Base-by-base conservation (phyloP, 2,888 invertebrate species). In the Mythimna pallens region DNA sequence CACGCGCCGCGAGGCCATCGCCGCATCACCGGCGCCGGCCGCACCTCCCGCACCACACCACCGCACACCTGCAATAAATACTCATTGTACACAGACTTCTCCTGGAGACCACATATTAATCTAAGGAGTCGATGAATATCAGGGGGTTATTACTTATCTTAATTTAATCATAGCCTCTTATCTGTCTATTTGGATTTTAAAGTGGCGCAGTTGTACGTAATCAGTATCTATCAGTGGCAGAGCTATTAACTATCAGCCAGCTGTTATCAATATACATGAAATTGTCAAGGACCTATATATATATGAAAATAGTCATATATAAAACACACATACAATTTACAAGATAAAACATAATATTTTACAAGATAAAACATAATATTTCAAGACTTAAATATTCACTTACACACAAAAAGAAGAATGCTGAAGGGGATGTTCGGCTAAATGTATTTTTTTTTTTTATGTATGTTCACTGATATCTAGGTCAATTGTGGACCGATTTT, bases 1-100 rank as follows among this genome's bases (percentile, higher is more conserved):
- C 92, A 95, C 94, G 93, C 96, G 95, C 91, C 94, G 93, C 91
- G 93, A 89, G 88, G 94, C 93, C 94, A 94, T 94, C 83, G 88
- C 92, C 86, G 89, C 93, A 94, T 93, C 90, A 90, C 92, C 82
- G 82, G 78, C 69, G 68, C 73, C 61, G 79, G 63, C 72, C 55
- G 10, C 61, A 50, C 89, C 89, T 17, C 52, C 22, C 59, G 65
- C 89, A 8, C 30, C 34, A 50, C 64, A n/a, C 54, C 65, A 3
- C 57, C 17, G n/a, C 25, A n/a, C 43, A 22, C 69, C 76, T 65
- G 65, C 54, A 12, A 43, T 64, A 34, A 30, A 40, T 7, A 20
- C 47, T 34, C 17, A 6, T 25, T 8, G 25, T 50, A 10, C 47
- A 36, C 17, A 14, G 3, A 22, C 43, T 34, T 3, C 12, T 55